Conservation (phyloP, 2,888 invertebrate genomes). For the Seira ritae region DNA sequence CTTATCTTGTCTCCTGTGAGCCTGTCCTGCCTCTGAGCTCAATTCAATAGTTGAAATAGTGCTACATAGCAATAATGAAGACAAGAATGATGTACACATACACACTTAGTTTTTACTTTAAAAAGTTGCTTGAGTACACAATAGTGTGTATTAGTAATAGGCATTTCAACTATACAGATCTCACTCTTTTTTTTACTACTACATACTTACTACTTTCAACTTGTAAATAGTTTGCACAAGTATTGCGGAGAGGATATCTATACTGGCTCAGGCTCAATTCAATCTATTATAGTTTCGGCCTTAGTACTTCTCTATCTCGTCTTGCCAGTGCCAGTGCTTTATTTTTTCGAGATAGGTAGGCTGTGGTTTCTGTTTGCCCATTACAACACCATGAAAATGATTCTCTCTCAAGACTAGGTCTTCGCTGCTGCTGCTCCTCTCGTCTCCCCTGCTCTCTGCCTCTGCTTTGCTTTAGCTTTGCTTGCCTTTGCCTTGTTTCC, state of each 20-base stretch:
- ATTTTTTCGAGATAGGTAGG: conserved; percentile 47
- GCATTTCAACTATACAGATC: conserved; percentile 3
- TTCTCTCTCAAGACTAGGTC: conserved; percentile 17
- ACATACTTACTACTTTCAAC: not conserved
- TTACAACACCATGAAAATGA: conserved; percentile 24
- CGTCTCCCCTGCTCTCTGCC: conserved; percentile 13
- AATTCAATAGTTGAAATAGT: conserved; percentile 32
- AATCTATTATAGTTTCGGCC: not conserved
- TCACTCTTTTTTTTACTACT: not conserved
- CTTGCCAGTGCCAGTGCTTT: conserved; percentile 29
- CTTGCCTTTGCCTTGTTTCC: not conserved
- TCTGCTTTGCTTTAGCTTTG: too few relatives aligned
- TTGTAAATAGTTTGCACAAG: conserved; percentile 14
- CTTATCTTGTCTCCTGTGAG: conserved; percentile 62
- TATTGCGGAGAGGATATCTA: conserved; percentile 11
- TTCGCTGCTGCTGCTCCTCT: conserved; percentile 1
- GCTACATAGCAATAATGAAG: conserved; percentile 23
- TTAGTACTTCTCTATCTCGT: not conserved
- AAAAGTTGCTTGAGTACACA: conserved; percentile 21
- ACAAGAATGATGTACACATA: conserved; percentile 36
- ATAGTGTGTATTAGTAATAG: conserved; percentile 16
- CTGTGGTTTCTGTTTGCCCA: conserved; percentile 50
- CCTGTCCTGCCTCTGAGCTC: conserved; percentile 58
- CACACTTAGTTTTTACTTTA: not conserved
- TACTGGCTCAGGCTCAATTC: not conserved